A percentile compares a stretch with the other conserved stretches of the same genome.
phyloP scores from a whole-genome alignment of 2,888 invertebrate species.

The Chrysotoxum bicinctum region DNA sequence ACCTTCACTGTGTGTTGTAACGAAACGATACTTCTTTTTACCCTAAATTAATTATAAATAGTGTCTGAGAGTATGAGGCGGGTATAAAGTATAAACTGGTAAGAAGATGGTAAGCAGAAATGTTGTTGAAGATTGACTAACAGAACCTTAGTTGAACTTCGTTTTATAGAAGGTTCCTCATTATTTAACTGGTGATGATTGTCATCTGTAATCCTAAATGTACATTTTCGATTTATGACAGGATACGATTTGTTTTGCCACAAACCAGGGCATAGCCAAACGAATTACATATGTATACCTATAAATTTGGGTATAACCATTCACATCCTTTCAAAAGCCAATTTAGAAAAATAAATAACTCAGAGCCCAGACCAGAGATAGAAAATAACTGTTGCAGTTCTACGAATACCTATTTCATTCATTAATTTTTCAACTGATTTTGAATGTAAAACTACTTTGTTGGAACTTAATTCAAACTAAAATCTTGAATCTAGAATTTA shows the following conservation, averaged over 20 bases:
- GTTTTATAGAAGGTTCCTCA: neutral
- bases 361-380: no score
- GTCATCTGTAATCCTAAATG: neutral
- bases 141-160: constrained; percentile 31
- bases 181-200: constrained; percentile 36
- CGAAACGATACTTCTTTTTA: constrained; percentile 67
- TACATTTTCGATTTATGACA: neutral
- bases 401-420: no score
- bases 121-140: constrained; percentile 46
- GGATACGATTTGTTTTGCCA: neutral
- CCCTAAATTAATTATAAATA: constrained; percentile 73
- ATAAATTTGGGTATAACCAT: no score
- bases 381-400: no score
- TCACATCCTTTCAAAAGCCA: no score
- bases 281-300: no score
- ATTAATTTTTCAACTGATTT: no score
- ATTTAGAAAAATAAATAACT: no score
- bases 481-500: no score
- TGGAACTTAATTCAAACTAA: no score
- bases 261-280: no score
- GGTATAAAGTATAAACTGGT: constrained; percentile 28
- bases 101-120: constrained; percentile 30
- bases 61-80: constrained; percentile 44
- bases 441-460: no score
- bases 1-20: constrained; percentile 26